Evolutionary conservation across 2,888 invertebrate genomes (phyloP).

Genomic region (Synergus gifuensis): DNA sequence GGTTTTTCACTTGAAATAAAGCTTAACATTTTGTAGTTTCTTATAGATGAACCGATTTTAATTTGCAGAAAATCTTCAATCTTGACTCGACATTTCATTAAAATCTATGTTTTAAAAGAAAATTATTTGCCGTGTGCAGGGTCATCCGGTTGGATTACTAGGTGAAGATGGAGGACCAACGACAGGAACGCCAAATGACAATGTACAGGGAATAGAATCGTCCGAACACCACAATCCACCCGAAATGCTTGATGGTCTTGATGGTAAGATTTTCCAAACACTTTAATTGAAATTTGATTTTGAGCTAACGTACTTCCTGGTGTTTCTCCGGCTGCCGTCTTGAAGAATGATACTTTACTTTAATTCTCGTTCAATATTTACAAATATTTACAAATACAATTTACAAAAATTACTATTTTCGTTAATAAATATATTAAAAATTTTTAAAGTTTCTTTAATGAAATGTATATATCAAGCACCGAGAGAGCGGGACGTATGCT

Average conservation of each 20-base stretch:
- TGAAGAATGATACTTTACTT: background rate
- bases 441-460: background rate
- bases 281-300: conserved; percentile 62
- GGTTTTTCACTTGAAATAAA: background rate
- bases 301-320: conserved; percentile 62
- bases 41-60: background rate
- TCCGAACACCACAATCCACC: conserved; percentile 76
- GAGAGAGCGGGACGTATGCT: conserved; percentile 63
- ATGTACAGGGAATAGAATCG: conserved; percentile 72
- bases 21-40: background rate
- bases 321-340: background rate
- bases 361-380: background rate
- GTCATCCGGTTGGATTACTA: conserved; percentile 74
- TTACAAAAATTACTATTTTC: background rate
- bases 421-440: background rate
- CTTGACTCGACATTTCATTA: background rate
- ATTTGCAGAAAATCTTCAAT: background rate
- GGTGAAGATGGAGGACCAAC: conserved; percentile 73
- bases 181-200: conserved; percentile 72
- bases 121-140: conserved; percentile 61
- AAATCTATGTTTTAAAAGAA: conserved; percentile 42
- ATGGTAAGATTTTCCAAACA: conserved; percentile 75
- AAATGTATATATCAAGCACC: background rate
- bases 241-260: conserved; percentile 77
- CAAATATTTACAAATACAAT: no score